Percentiles rank a stretch among this genome's conserved stretches.
Evolutionary conservation across 2,113 vertebrate species (phyloP).

Genomic region (Takifugu bimaculatus): DNA sequence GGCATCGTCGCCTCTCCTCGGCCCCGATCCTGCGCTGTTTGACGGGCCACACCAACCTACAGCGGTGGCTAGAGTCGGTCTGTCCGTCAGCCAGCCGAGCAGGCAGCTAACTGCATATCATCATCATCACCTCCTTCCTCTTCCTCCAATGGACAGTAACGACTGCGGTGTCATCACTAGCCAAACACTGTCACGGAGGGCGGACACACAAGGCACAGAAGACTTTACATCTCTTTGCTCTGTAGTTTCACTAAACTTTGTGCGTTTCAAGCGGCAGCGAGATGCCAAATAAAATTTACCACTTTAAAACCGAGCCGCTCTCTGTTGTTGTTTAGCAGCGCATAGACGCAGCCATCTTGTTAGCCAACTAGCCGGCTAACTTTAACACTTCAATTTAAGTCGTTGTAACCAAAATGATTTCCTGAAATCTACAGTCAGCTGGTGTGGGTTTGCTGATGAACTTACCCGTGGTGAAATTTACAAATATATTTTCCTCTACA

Average conservation of each 20-base stretch:
- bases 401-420: neutral
- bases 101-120: constrained; percentile 50
- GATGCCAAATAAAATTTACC: neutral
- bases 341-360: constrained; percentile 40
- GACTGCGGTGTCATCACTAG: constrained; percentile 28
- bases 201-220: neutral
- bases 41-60: constrained; percentile 1
- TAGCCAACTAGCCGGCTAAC: constrained; percentile 23
- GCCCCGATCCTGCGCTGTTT: constrained; percentile 36
- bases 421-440: fast-evolving
- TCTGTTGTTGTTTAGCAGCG: constrained; percentile 40
- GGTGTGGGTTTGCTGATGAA: neutral
- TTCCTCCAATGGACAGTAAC: constrained; percentile 42
- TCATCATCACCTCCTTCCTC: constrained; percentile 42
- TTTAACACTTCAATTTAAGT: constrained; percentile 1
- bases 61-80: constrained; percentile 10
- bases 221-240: too few species aligned
- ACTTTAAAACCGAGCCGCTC: constrained; percentile 1
- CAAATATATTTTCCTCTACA: fast-evolving
- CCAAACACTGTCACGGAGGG: constrained; percentile 7
- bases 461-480: constrained; percentile 13
- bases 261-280: neutral
- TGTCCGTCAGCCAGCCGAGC: constrained; percentile 53
- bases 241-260: too few species aligned
- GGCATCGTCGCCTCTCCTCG: constrained; percentile 76